Base-by-base conservation (phyloP, 2,797 vertebrate species). In the Acanthiza pusilla region DNA sequence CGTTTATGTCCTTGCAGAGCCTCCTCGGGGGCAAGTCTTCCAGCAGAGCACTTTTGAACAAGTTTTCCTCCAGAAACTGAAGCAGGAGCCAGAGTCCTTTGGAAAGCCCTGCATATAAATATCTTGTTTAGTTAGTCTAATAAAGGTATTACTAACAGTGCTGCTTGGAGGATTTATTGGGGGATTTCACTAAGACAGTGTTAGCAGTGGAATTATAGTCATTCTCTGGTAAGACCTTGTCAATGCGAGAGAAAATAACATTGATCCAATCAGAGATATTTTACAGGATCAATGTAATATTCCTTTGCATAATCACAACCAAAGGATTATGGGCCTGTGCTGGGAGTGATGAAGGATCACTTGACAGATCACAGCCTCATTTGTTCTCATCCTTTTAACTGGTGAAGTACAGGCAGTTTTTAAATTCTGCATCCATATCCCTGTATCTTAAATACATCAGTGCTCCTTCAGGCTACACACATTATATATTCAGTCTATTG, bases 101-200 rank as follows among this genome's bases (percentile, higher is more conserved):
- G 60, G 89, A 94, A 96, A 96, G 67, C 89, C 48, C 82, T 84
- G 70, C 83, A 89, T 95, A 95, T 94, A 97, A 97, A 97, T 97
- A 95, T 97, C 91, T 96, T 97, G 95, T 97, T 97, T 96, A 91
- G 74, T 97, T 97, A 97, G 96, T 97, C 97, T 97, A 96, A 96
- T 97, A 97, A 97, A 95, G 94, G 91, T 95, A 95, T 96, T 96
- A 96, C 94, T 94, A 93, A 92, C 96, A 97, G 95, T 83, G 96
- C 96, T 97, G 96, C 97, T 97, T 96, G 96, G 94, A 96, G 97
- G 97, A 97, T 97, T 98, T 98, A 96, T 97, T 96, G 97, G 89
- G 80, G 96, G 97, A 97, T 98, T 98, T 97, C 91, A 91, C 79
- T 96, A 98, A 97, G 95, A 94, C 96, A 92, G 92, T 96, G 95